Percentiles rank a stretch among this genome's conserved stretches.
phyloP scores from a whole-genome alignment of 2,113 vertebrate species.

The Malurus melanocephalus region DNA sequence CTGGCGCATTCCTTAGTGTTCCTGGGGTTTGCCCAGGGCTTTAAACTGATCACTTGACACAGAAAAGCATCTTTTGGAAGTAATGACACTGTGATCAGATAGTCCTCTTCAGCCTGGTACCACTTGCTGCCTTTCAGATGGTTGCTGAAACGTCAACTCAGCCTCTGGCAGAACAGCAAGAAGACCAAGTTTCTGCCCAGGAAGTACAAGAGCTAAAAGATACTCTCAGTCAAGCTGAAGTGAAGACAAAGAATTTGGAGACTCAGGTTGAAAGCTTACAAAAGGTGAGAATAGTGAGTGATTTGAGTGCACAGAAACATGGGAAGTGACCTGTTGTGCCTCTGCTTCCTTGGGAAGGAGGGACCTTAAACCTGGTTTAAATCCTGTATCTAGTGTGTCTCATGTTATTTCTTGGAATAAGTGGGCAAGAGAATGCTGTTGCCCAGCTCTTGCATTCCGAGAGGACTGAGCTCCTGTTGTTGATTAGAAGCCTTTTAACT shows the following conservation, averaged over 20 bases:
- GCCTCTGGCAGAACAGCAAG: conserved; percentile 81
- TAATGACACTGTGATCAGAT: not conserved
- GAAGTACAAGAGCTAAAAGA: conserved; percentile 88
- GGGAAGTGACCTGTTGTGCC: not conserved
- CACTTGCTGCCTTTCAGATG: conserved; percentile 64
- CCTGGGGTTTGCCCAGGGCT: not conserved
- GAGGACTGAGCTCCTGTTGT: not conserved
- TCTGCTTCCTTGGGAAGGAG: not conserved
- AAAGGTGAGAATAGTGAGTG: conserved; percentile 72
- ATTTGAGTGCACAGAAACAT: not conserved
- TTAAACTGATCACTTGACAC: fast-evolving
- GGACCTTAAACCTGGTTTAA: not conserved
- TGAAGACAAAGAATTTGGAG: conserved; percentile 81
- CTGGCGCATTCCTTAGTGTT: not conserved
- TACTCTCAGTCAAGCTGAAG: conserved; percentile 81
- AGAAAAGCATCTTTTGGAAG: not conserved
- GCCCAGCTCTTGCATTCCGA: not conserved
- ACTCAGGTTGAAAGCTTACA: conserved; percentile 84
- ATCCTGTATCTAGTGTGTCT: not conserved
- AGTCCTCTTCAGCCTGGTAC: not conserved
- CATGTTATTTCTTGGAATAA: not conserved
- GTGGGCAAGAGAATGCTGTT: not conserved
- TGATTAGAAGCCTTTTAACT: not conserved
- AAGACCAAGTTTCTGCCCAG: conserved; percentile 82
- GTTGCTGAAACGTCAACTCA: conserved; percentile 79